phyloP scores from a whole-genome alignment of 1,140 invertebrate genomes.

The Thalassaphorura encarpata region DNA sequence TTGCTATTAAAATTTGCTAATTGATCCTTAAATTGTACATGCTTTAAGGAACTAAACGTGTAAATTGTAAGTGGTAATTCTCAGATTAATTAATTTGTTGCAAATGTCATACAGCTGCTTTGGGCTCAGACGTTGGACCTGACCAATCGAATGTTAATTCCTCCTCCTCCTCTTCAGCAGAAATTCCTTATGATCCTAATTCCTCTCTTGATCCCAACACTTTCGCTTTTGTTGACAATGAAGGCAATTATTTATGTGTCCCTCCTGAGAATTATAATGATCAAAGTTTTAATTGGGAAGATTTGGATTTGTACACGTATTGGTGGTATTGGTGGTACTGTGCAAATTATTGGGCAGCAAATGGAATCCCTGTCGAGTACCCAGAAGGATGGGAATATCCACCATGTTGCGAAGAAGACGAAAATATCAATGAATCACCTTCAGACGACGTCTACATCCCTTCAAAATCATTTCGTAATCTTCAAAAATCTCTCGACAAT shows the following conservation, averaged over 20 bases:
- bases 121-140: conserved; percentile 5
- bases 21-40: no score
- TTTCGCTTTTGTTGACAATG: not conserved
- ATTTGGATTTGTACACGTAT: conserved; percentile 17
- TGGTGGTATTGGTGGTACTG: conserved; percentile 33
- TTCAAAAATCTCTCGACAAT: not conserved
- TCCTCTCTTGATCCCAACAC: not conserved
- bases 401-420: no score
- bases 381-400: conserved; percentile 12
- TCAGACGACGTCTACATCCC: not conserved
- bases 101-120: conserved; percentile 3
- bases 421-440: not conserved
- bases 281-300: not conserved
- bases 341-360: conserved; percentile 25
- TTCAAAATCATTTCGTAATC: not conserved
- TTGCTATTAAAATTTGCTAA: no score
- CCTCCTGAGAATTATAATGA: not conserved
- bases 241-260: no score
- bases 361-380: conserved; percentile 21
- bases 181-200: not conserved
- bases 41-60: no score
- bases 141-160: not conserved
- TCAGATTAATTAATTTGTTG: no score
- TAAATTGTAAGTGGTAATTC: no score
- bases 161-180: not conserved